Conservation (phyloP, 2,797 vertebrate species). For the Manis crassicaudata region DNA sequence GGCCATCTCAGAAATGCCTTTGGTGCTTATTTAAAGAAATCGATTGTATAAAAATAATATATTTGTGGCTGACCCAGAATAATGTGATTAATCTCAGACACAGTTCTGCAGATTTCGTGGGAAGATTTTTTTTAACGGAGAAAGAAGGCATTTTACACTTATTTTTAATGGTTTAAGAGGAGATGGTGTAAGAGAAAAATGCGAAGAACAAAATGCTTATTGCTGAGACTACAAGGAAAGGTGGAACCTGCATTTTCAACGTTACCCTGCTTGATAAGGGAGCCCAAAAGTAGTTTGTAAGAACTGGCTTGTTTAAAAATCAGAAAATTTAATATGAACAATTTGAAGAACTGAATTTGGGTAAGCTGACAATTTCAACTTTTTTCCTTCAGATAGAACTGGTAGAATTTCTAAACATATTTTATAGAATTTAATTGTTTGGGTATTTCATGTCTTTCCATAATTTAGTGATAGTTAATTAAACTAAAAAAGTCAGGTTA, state of each 20-base stretch:
- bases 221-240: not conserved
- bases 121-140: not conserved
- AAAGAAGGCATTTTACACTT: not conserved
- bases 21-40: not conserved
- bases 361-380: not conserved
- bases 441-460: not conserved
- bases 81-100: not conserved
- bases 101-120: not conserved
- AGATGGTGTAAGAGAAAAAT: not conserved
- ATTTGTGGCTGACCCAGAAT: not conserved
- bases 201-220: not conserved
- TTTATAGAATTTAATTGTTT: constrained; percentile 50
- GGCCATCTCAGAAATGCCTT: not conserved
- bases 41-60: not conserved
- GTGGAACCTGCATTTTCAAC: not conserved
- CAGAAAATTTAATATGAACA: not conserved
- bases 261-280: not conserved
- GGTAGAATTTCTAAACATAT: not conserved
- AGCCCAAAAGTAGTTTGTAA: not conserved
- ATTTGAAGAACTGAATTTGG: not conserved
- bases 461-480: not conserved
- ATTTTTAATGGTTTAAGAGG: not conserved
- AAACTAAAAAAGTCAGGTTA: not conserved
- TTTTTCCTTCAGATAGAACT: not conserved
- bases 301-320: not conserved